Percentiles rank a stretch among this genome's conserved stretches.
Conservation (phyloP, 2,113 vertebrate genomes). For the Eulemur macaco region DNA sequence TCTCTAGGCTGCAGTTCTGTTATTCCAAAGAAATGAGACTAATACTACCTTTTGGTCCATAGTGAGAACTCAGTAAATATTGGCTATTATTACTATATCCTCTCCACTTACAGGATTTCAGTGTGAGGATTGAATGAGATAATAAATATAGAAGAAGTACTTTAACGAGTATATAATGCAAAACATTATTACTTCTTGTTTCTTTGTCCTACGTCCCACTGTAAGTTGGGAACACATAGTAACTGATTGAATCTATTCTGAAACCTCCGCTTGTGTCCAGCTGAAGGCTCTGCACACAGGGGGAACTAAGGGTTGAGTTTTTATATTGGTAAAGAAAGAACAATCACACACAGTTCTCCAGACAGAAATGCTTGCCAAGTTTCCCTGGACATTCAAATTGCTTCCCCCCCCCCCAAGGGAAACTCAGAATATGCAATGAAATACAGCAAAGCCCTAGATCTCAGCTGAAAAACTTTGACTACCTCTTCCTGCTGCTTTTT, state of each 20-base stretch:
- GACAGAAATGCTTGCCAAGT: constrained; percentile 64
- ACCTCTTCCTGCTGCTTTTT: background rate
- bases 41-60: background rate
- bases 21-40: constrained; percentile 39
- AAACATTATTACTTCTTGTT: background rate
- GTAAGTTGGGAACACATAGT: background rate
- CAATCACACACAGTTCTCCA: constrained; percentile 75
- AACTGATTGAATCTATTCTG: constrained; percentile 29
- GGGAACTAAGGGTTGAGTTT: constrained; percentile 43
- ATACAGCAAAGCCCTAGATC: constrained; percentile 31
- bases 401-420: background rate
- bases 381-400: constrained; percentile 69
- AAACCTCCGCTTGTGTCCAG: constrained; percentile 11
- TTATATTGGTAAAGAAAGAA: constrained; percentile 66
- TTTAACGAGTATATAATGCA: background rate
- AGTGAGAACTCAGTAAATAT: constrained; percentile 31
- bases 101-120: constrained; percentile 2
- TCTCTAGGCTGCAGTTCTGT: constrained; percentile 7
- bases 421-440: constrained; percentile 62
- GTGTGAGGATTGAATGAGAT: background rate
- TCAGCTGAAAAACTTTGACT: background rate
- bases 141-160: constrained; percentile 46
- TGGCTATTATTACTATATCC: background rate
- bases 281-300: constrained; percentile 32
- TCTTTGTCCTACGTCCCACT: background rate